Evolutionary conservation across 2,797 vertebrate species (phyloP), one percentile per base, ranked within the genome.

Genomic region (Gallinago stenura): DNA sequence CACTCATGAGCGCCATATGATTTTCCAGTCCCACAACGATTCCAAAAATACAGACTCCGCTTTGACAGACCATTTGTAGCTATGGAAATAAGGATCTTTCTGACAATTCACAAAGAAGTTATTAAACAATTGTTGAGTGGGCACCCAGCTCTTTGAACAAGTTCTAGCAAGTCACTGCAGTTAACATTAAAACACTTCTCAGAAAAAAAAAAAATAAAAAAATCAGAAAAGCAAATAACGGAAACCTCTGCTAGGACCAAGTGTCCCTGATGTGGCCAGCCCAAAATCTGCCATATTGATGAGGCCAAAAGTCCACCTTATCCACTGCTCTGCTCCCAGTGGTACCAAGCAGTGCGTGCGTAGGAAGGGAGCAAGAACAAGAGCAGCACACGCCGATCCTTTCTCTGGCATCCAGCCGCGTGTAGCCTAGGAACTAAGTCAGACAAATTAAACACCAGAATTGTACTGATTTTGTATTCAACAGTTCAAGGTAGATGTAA

Each of bases 281-380:
- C 70, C 45, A 65, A 56, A 54, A 50, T 6, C 8, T 87, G 19
- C 18, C 11, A 10, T 10, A 15, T 0, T 16, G 37, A 78, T 50
- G 24, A 83, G 41, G 15, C 45, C 57, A 31, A 37, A 22, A 28
- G 9, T 20, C 14, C 22, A 3, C 7, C 16, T 46, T 48, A 60
- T 30, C 15, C 39, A 30, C 24, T 1, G 0, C 24, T 53, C 51
- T 3, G 0, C 10, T 33, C 60, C 25, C 76, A 12, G 45, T 8
- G n/a, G 41, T 12, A 48, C 22, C 0, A 0, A 57, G 53, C 31
- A 76, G n/a, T 0, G 28, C 31, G n/a, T 1, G 22, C 0, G 2
- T 7, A 43, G 48, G 53, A 75, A 87, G 51, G 66, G 37, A 76
- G 25, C 28, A 75, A 68, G 65, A 71, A 58, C 7, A 53, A 48